Base-by-base conservation (phyloP, 2,888 invertebrate genomes). In the Synanthedon myopaeformis region DNA sequence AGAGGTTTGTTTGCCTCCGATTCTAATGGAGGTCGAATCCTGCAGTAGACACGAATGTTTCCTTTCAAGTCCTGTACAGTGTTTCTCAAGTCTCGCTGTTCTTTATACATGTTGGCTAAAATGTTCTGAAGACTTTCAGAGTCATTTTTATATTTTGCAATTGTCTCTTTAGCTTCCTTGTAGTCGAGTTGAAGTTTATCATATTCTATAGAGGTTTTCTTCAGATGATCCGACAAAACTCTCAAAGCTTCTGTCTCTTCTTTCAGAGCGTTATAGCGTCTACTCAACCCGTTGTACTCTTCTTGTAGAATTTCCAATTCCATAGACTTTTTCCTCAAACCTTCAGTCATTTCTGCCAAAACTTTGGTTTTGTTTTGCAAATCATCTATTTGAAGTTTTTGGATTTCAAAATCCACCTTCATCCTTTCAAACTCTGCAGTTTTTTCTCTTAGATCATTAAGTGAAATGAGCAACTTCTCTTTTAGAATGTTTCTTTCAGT, bases 41-140 rank as follows among this genome's bases (percentile, higher is more conserved):
- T 87, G 67, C 94, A 94, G 64, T 94, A 94, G 0, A 95, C 95
- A 53, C 95, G 76, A 54, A 95, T 94, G 65, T 93, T 94, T 1
- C 94, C 94, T 69, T 87, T 93, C 48, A 94, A 76, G 72, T 94
- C 94, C 83, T 94, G 93, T 41, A 94, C 90, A 0, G 88, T 88
- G 65, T 94, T 94, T 63, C 94, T 91, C 49, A 94, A 72, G 51
- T 86, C 82, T 62, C 92, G 88, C 53, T 92, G 89, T 58, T 92
- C 91, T 69, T 82, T 88, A 54, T 89, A 83, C 76, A 90, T 82
- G 13, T 71, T 64, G 55, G 87, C 82, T 51, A 90, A 72, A 57
- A 85, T 89, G 58, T 83, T 84, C 57, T 85, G 85, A 49, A 86
- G 64, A 41, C 74, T 74, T 57, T 86, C 86, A 41, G 76, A 67